These are phyloP conservation scores for Scolopax bukidnonensis DNA, from an alignment of 2,797 vertebrate genomes.

Conservation along the genomic window DNA sequence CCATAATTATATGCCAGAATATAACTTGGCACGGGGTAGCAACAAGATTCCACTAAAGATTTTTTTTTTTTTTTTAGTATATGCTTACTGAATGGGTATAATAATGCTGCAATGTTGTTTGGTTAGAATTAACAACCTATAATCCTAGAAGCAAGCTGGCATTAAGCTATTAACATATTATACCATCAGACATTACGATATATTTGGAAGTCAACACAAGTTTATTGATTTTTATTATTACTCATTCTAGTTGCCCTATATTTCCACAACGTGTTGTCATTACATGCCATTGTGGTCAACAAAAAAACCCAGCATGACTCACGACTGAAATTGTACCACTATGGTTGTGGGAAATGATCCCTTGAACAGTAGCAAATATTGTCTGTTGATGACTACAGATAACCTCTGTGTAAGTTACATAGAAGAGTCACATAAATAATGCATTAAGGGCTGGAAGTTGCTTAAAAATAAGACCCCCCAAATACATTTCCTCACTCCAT, in stretches of 20 bases:
- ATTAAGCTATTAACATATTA: background rate
- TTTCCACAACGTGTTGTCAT: background rate
- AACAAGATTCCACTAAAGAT: background rate
- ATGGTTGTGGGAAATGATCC: background rate
- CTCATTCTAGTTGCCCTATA: background rate
- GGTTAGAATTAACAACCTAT: background rate
- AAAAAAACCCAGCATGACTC: background rate
- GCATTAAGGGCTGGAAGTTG: background rate
- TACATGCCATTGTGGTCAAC: background rate
- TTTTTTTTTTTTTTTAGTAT: background rate
- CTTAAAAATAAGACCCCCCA: background rate
- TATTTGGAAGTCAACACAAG: background rate
- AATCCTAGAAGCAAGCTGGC: background rate
- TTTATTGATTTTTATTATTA: background rate
- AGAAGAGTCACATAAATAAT: background rate
- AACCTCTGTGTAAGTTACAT: background rate
- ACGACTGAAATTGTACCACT: background rate
- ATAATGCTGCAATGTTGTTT: background rate
- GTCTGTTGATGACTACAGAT: background rate
- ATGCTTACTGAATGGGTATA: background rate
- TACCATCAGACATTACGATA: background rate
- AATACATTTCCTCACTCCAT: background rate
- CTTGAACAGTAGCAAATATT: background rate
- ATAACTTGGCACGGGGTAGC: background rate
- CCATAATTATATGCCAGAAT: background rate